Evolutionary conservation across 2,888 invertebrate species (phyloP), one percentile per base, ranked within the genome.

Genomic region (Ormyrus thymus): DNA sequence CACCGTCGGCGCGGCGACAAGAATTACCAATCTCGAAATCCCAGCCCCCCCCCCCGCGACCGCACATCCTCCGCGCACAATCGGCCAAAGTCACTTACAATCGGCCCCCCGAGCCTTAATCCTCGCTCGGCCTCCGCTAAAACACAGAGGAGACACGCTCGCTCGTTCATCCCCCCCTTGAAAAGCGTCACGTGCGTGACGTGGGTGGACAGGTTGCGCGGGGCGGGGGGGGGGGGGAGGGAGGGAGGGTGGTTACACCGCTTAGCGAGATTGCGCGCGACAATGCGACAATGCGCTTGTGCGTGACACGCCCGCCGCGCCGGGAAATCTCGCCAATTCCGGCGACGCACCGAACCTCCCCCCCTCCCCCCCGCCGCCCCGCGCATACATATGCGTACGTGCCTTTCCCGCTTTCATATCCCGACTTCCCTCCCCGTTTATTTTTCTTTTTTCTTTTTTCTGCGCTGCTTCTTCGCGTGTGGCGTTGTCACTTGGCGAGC

Each of bases 261-360:
- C 89, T 90, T 90, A 89, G 90, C 87, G 89, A 87, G 88, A 90
- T 90, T 90, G 90, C 89, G 86, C 84, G 85, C 88, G 89, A 89
- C 89, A 89, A 89, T 88, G 87, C 87, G 85, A 89, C 88, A 89
- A 89, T 89, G 84, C 87, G 87, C 53, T 84, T 87, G 86, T 87
- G 86, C 87, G 88, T 89, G 89, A 89, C 89, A 89, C 89, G 89
- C 89, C 89, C 88, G 89, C 29, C 53, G 15, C 13, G 43, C 15
- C 4, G 45, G 86, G 86, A 88, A 88, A 90, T 90, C 89, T 89
- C 90, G 89, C 89, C 89, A 90, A 90, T 90, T 90, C 88, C 50
- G 43, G 48, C 55, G 68, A 76, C 89, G 87, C 89, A 86, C 87
- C 87, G 84, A 48, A 46, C 71, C 79, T 68, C 75, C 62, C 3